Evolutionary conservation across 2,113 vertebrate species (phyloP).

Genomic region (Microtus oregoni): DNA sequence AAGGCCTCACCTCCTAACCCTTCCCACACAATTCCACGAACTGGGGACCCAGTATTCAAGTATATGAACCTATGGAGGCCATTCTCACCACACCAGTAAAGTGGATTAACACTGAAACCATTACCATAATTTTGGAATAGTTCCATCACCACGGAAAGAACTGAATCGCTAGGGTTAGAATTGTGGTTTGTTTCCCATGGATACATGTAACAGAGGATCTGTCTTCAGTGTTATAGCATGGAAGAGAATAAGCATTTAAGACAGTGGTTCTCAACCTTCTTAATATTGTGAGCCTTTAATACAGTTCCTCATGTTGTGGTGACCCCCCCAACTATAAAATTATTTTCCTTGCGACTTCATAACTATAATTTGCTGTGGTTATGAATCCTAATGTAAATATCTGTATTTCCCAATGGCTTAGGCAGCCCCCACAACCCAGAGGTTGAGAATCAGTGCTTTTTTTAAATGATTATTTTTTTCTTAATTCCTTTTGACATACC

Average conservation of each 20-base stretch:
- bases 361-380: neutral
- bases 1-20: neutral
- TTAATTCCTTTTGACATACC: too few relatives aligned
- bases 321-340: neutral
- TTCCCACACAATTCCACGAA: neutral
- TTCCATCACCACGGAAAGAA: slow-evolving; percentile 26
- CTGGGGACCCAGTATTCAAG: neutral
- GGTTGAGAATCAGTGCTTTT: neutral
- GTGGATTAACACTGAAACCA: neutral
- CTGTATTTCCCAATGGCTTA: neutral
- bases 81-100: neutral
- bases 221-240: neutral
- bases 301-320: neutral
- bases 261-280: neutral
- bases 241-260: neutral
- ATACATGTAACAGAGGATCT: neutral
- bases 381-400: neutral
- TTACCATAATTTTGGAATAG: neutral
- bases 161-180: neutral
- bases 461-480: too few relatives aligned
- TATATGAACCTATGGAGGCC: neutral
- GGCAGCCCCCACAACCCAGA: neutral
- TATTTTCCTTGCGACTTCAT: neutral
- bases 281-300: neutral
- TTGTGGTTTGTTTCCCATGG: neutral